Evolutionary conservation across 2,797 vertebrate species (phyloP), one percentile per base, ranked within the genome.

Genomic region (Petrocephalus schoutedeni): DNA sequence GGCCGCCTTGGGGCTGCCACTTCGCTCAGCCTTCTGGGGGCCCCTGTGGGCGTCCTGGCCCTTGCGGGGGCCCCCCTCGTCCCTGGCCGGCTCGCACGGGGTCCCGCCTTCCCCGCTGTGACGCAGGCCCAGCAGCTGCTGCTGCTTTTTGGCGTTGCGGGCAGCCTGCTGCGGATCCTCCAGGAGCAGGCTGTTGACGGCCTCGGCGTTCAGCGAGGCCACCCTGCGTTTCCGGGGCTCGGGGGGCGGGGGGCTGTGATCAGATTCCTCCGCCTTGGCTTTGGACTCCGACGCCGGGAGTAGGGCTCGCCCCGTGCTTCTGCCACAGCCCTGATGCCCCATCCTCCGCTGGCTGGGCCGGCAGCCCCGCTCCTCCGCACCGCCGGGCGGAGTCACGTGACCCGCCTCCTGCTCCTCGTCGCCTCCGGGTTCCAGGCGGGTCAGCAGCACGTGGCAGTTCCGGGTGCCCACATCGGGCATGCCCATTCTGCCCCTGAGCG

Each of bases 181-280:
- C 1, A 99, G 95, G 77, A 99, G 96, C 92, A 99, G 90, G 90
- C 97, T 98, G 94, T 99, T 99, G 83, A 99, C 97, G 0, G 98
- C 98, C 94, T 99, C 98, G 0, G 98, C 98, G 0, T 99, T 99
- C 21, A 99, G 96, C 32, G 98, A 98, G 77, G 98, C 98, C 92
- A 99, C 93, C 36, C 98, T 95, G 87, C 98, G 96, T 90, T 96
- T 97, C 85, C 98, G 96, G 58, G 98, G 98, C 93, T 98, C 97
- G 0, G 92, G 92, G 91, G 85, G 64, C 5, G 91, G 85, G 56
- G 82, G 21, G 88, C 90, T 57, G 92, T 93, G 94, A 93, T 93
- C 92, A 0, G 51, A 21, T 36, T 71, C 51, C 91, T 92, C 93
- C 0, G 89, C 90, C 92, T 92, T 93, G 88, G 86, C 92, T 95